phyloP scores from a whole-genome alignment of 2,888 invertebrate species.

The Augochlorella aurata region DNA sequence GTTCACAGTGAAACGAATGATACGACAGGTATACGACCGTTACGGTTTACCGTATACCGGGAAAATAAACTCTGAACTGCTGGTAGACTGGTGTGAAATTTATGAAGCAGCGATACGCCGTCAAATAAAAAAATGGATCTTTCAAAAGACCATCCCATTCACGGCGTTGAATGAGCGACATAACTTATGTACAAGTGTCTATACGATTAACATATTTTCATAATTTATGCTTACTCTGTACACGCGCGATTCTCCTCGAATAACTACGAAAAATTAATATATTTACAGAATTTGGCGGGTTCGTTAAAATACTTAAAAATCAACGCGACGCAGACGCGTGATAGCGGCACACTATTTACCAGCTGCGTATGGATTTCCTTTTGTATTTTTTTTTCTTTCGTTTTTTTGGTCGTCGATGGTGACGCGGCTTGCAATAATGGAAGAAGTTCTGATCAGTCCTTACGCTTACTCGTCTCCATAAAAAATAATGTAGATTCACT shows the following conservation, averaged over 20 bases:
- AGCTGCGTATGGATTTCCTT: constrained; percentile 31
- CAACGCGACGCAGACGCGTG: constrained; percentile 40
- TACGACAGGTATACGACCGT: not conserved
- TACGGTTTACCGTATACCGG: constrained; percentile 13
- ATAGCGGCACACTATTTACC: constrained; percentile 46
- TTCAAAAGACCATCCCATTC: constrained; percentile 62
- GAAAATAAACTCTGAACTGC: constrained; percentile 3
- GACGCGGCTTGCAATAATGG: constrained; percentile 57
- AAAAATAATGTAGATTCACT: constrained; percentile 57
- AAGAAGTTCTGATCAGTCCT: constrained; percentile 62
- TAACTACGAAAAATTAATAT: constrained; percentile 69
- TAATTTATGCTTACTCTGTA: constrained; percentile 77
- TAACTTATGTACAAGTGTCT: constrained; percentile 67
- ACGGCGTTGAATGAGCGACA: constrained; percentile 53
- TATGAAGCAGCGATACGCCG: constrained; percentile 20
- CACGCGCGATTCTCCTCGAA: constrained; percentile 65
- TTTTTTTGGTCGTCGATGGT: constrained; percentile 43
- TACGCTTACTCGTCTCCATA: constrained; percentile 36
- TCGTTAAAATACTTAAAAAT: constrained; percentile 66
- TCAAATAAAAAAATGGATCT: constrained; percentile 45
- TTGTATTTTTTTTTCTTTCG: constrained; percentile 16
- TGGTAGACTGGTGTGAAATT: constrained; percentile 48
- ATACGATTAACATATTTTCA: constrained; percentile 65
- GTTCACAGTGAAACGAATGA: constrained; percentile 48
- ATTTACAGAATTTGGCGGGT: constrained; percentile 70